Percentiles rank a stretch among this genome's conserved stretches.
phyloP scores from a whole-genome alignment of 2,113 vertebrate species.

The Apodemus speciosus region DNA sequence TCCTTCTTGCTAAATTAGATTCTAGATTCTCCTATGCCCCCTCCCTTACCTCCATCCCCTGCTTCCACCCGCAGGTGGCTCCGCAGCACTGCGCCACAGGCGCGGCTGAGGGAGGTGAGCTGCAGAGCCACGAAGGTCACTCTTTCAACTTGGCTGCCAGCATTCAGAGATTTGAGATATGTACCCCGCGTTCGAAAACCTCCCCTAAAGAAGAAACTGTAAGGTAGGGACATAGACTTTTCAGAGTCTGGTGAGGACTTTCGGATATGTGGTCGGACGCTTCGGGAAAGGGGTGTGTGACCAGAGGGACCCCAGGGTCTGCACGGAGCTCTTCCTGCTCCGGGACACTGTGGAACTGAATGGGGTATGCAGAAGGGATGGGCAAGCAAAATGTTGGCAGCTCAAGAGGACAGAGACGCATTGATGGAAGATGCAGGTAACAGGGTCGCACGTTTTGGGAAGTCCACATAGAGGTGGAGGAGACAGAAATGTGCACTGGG shows the following conservation, averaged over 20 bases:
- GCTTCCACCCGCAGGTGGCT: conserved; percentile 70
- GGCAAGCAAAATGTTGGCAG: conserved; percentile 7
- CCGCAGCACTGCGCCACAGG: conserved; percentile 76
- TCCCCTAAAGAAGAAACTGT: conserved; percentile 53
- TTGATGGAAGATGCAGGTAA: conserved; percentile 33
- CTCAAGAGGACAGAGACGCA: background rate
- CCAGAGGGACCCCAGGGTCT: background rate
- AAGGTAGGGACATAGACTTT: conserved; percentile 59
- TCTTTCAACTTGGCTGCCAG: background rate
- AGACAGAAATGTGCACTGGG: conserved; percentile 2
- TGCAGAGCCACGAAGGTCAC: conserved; percentile 59
- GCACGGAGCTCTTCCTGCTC: background rate
- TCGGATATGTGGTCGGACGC: background rate
- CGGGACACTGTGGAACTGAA: background rate
- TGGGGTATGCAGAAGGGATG: background rate
- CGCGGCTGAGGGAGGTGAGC: conserved; percentile 36
- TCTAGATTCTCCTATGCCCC: background rate
- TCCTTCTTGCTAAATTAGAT: background rate
- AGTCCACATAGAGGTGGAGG: conserved; percentile 34
- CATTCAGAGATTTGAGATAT: conserved; percentile 48
- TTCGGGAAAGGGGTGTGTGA: background rate
- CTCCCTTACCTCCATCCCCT: conserved; percentile 30
- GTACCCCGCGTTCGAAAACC: conserved; percentile 33
- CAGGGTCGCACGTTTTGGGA: background rate
- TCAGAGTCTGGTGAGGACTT: conserved; percentile 40